phyloP scores from a whole-genome alignment of 2,797 vertebrate species.

The Phrynocephalus vlangalii region DNA sequence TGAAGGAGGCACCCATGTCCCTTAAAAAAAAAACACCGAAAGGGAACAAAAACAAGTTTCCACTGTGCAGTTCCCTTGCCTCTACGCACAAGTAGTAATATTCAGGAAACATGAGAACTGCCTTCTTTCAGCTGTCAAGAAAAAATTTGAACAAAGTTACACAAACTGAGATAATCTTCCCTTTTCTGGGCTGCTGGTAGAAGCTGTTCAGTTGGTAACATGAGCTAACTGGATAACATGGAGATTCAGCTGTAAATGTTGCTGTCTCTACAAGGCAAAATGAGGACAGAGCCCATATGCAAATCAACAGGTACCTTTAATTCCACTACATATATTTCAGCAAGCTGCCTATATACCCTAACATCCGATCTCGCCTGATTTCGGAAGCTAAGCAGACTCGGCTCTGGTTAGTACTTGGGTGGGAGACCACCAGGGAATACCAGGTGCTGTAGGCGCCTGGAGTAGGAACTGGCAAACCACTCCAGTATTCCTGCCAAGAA shows the following conservation, averaged over 20 bases:
- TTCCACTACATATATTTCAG: neutral
- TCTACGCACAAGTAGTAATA: neutral
- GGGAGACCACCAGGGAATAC: too few species aligned
- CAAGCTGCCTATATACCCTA: neutral
- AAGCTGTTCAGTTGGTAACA: neutral
- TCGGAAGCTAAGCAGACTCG: too few species aligned
- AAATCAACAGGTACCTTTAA: neutral
- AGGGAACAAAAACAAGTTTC: too few species aligned
- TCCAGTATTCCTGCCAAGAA: too few species aligned
- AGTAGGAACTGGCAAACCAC: too few species aligned
- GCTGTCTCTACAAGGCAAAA: neutral
- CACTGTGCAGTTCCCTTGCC: too few species aligned
- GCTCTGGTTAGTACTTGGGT: too few species aligned
- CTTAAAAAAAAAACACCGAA: too few species aligned
- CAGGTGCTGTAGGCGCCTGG: too few species aligned
- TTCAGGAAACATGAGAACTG: neutral
- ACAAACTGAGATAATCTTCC: neutral
- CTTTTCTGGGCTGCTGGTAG: neutral
- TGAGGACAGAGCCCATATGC: neutral
- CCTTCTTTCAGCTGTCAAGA: neutral
- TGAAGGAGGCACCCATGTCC: too few species aligned
- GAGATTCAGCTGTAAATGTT: slow-evolving; percentile 5
- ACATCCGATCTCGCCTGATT: too few species aligned
- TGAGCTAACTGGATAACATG: neutral
- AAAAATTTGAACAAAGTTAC: neutral